Base-by-base conservation (phyloP, 2,888 invertebrate species). In the Drosophila antonietae region DNA sequence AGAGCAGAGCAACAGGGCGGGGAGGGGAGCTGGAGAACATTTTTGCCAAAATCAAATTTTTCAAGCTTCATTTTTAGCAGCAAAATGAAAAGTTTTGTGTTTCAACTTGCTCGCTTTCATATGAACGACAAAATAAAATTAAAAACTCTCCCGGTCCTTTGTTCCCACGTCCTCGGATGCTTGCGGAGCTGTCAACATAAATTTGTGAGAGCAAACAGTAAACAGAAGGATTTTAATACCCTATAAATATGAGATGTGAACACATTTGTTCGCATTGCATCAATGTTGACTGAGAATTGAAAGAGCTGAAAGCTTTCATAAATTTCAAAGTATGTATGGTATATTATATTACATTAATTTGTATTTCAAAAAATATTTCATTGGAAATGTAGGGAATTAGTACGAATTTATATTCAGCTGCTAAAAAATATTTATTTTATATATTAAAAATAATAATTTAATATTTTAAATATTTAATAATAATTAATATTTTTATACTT, bases 121-220 rank as follows among this genome's bases (percentile, higher is more conserved):
- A 62, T 70, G 51, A 65, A 58, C 53, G 68, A 62, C 41, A 65
- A 74, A 77, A 71, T 70, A 44, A 79, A 80, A 75, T 80, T 69
- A 79, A 80, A 80, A 70, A 44, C 59, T 59, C 46, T 64, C 37
- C 2, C 43, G 18, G 39, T 31, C 47, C 33, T 44, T 15, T 18
- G 14, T 65, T 6, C 46, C 41, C 41, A 33, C 57, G 33, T 59
- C 23, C 65, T 43, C 41, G 52, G 28, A 5, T 28, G 9, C 28
- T n/a, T 20, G 47, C 49, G 12, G 43, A 14, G 61, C 68, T 79
- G 75, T 74, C 75, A 56, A 53, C 75, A 79, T 78, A 64, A 71
- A 72, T 78, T 75, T 75, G 47, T 23, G 60, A 52, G 31, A 56
- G 66, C 46, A 49, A 57, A 67, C 62, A 51, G 57, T 60, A 53